Evolutionary conservation across 2,113 vertebrate species (phyloP), one percentile per base, ranked within the genome.

Genomic region (Heterotis niloticus): DNA sequence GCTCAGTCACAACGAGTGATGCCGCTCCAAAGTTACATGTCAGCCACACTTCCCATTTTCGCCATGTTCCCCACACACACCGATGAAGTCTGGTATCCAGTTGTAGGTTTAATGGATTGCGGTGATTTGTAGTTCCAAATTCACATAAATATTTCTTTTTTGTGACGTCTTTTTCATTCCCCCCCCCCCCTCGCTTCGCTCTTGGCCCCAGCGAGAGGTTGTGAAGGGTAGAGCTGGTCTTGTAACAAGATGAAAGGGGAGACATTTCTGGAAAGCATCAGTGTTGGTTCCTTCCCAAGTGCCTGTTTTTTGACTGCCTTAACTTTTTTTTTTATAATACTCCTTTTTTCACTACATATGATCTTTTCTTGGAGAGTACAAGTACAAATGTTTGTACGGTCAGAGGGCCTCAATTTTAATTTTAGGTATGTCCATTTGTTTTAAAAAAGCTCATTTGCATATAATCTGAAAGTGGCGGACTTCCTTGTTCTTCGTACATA

Each of bases 1-100:
- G 82, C 90, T 91, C 84, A 88, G 70, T 71, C 77, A 70, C 60
- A 70, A 54, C 59, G 67, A 75, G 62, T 74, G 70, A 79, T 57
- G 29, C 78, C 60, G 10, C 57, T 74, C 76, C 70, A 74, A 29
- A 79, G 60, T 73, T 65, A 51, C 64, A 69, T 17, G 78, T 73
- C 78, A 73, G 78, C n/a, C 44, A 18, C 60, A 24, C 24, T 65
- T 65, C 74, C 70, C 65, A 20, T 72, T 52, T 59, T 60, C 57
- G 7, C 24, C 60, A 29, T 62, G 11, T 57, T 16, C 34, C 13
- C n/a, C 59, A 34, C 52, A 74, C 24, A 64, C 73, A 72, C 24
- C 29, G 57, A 64, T 0, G 66, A 51, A 24, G 16, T 70, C 54
- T 64, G 54, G 68, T 64, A 44, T n/a, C 59, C 34, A 52, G 10